These are phyloP conservation scores for Hirundo rustica DNA, from an alignment of 2,797 vertebrate species.

Conservation along the genomic window DNA sequence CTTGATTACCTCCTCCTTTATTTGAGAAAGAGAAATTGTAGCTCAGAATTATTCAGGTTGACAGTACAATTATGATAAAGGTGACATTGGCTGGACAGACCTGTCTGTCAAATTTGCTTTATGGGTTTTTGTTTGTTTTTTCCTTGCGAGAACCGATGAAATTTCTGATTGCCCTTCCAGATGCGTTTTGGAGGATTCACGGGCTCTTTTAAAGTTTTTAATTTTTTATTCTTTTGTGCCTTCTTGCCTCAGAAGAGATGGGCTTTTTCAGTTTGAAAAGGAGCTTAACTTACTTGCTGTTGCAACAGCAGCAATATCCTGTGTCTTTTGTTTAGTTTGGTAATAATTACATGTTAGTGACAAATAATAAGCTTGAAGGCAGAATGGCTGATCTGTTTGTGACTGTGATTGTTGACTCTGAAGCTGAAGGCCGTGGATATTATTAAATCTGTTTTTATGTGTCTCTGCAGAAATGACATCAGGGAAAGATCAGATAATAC, in stretches of 20 bases:
- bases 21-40: neutral
- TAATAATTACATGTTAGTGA: neutral
- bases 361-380: neutral
- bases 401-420: neutral
- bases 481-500: neutral
- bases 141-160: neutral
- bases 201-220: neutral
- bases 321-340: neutral
- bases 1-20: neutral
- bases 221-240: neutral
- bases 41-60: neutral
- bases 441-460: slow-evolving; percentile 7
- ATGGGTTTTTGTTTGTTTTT: neutral
- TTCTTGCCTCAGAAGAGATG: neutral
- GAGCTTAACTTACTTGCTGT: neutral
- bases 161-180: neutral
- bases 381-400: neutral
- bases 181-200: neutral
- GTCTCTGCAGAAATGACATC: slow-evolving; percentile 19
- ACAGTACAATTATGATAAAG: rapidly evolving
- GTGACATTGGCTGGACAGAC: neutral
- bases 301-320: neutral
- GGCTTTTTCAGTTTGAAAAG: neutral
- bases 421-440: neutral
- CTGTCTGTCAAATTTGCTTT: neutral